A percentile compares a stretch with the other conserved stretches of the same genome.
Evolutionary conservation across 1,140 invertebrate species (phyloP).

Genomic region (Drusus annulatus): DNA sequence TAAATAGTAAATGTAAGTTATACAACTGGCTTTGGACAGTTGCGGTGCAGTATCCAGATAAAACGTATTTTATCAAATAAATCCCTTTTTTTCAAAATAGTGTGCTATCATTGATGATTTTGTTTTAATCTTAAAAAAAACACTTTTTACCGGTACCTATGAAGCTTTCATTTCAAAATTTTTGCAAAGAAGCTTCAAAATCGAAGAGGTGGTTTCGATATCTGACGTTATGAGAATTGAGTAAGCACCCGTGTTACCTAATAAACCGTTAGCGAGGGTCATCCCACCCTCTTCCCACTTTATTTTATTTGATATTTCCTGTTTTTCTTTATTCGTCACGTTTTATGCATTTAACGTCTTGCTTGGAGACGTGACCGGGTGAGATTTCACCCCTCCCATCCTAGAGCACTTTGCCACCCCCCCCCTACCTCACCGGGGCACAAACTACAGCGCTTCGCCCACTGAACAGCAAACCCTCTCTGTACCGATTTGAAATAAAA

Average conservation of each 20-base stretch:
- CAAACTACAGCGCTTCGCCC: neutral
- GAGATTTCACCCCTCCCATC: neutral
- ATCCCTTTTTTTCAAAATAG: too few relatives aligned
- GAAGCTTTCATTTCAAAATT: too few relatives aligned
- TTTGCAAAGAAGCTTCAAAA: neutral
- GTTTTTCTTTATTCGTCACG: slow-evolving; percentile 29
- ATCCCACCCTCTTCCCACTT: slow-evolving; percentile 11
- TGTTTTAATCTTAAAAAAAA: too few relatives aligned
- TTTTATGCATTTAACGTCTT: slow-evolving; percentile 16
- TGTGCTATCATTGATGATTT: too few relatives aligned
- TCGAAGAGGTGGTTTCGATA: neutral
- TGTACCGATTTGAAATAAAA: neutral
- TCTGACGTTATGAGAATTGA: slow-evolving; percentile 3
- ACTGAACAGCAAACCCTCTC: neutral
- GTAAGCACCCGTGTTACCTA: neutral
- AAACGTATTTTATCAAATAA: too few relatives aligned
- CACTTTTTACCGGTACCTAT: too few relatives aligned
- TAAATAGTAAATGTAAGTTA: too few relatives aligned
- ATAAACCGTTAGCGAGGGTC: neutral
- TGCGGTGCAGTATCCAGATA: too few relatives aligned
- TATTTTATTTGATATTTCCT: slow-evolving; percentile 23
- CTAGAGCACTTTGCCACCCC: neutral
- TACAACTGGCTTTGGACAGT: too few relatives aligned
- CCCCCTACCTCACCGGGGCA: too few relatives aligned
- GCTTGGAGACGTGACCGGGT: slow-evolving; percentile 11